Conservation (phyloP, 2,888 invertebrate species). For the Polydrusus cervinus region DNA sequence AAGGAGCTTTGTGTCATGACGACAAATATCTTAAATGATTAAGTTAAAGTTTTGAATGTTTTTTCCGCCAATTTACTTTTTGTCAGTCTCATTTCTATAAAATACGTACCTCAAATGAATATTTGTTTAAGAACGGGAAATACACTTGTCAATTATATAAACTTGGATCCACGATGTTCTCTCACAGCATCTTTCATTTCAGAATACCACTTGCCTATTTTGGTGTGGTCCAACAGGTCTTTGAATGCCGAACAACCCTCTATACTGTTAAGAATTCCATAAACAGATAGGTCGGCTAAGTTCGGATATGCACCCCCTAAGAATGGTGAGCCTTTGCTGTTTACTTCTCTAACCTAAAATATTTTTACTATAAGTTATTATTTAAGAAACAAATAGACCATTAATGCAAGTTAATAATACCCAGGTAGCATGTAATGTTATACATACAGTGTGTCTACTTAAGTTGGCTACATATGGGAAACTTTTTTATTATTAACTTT, state of each 20-base stretch:
- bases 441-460: too few species aligned
- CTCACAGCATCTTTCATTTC: slow-evolving; percentile 80
- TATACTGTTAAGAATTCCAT: slow-evolving; percentile 92
- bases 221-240: slow-evolving; percentile 84
- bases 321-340: slow-evolving; percentile 73
- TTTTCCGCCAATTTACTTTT: too few species aligned
- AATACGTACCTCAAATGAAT: too few species aligned
- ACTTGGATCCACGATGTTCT: slow-evolving; percentile 75
- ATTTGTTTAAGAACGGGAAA: too few species aligned
- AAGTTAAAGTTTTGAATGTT: too few species aligned
- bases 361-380: neutral
- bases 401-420: too few species aligned
- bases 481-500: too few species aligned
- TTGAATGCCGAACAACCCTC: slow-evolving; percentile 94
- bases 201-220: slow-evolving; percentile 86
- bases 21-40: too few species aligned
- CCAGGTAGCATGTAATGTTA: too few species aligned
- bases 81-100: too few species aligned
- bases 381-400: neutral
- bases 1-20: too few species aligned
- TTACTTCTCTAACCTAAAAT: slow-evolving; percentile 47
- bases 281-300: slow-evolving; percentile 93
- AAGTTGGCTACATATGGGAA: too few species aligned
- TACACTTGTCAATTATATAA: slow-evolving; percentile 52
- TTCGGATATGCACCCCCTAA: slow-evolving; percentile 92